Evolutionary conservation across 2,113 vertebrate genomes (phyloP).

Genomic region (Pristiophorus japonicus): DNA sequence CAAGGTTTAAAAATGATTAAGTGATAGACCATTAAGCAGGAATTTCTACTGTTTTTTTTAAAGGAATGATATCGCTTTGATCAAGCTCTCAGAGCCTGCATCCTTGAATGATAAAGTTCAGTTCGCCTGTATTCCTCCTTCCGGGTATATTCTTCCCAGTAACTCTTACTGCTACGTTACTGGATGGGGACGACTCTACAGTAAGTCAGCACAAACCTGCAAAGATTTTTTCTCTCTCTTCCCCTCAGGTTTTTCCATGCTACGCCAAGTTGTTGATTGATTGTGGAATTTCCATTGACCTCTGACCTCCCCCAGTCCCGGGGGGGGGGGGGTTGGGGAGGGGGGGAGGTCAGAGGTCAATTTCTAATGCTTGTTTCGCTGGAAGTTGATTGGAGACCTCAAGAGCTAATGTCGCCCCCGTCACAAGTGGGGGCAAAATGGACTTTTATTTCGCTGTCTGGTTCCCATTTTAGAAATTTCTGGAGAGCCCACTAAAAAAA

Average conservation of each 20-base stretch:
- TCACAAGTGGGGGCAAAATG: not conserved
- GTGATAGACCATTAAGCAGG: not conserved
- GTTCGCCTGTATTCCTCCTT: slow-evolving; percentile 49
- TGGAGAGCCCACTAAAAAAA: not conserved
- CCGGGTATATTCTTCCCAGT: slow-evolving; percentile 42
- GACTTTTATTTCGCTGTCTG: too few relatives aligned
- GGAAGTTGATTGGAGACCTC: too few relatives aligned
- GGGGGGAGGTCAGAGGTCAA: not conserved
- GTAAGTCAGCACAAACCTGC: slow-evolving; percentile 44
- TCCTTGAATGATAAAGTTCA: slow-evolving; percentile 43
- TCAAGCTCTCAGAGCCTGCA: slow-evolving; percentile 47
- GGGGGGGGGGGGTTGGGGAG: too few relatives aligned
- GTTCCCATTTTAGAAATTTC: not conserved
- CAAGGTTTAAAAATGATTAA: not conserved
- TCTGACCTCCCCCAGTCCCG: too few relatives aligned
- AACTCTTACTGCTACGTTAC: slow-evolving; percentile 52
- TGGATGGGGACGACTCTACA: slow-evolving; percentile 54
- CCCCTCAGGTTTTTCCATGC: not conserved
- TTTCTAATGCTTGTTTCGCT: too few relatives aligned
- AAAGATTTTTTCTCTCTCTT: not conserved
- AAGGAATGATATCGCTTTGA: slow-evolving; percentile 55
- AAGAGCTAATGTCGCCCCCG: not conserved
- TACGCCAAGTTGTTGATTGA: not conserved
- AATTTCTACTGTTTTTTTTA: not conserved
- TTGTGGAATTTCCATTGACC: not conserved